These are phyloP conservation scores for Pammene aurita DNA, from an alignment of 2,888 invertebrate species.

Conservation along the genomic window DNA sequence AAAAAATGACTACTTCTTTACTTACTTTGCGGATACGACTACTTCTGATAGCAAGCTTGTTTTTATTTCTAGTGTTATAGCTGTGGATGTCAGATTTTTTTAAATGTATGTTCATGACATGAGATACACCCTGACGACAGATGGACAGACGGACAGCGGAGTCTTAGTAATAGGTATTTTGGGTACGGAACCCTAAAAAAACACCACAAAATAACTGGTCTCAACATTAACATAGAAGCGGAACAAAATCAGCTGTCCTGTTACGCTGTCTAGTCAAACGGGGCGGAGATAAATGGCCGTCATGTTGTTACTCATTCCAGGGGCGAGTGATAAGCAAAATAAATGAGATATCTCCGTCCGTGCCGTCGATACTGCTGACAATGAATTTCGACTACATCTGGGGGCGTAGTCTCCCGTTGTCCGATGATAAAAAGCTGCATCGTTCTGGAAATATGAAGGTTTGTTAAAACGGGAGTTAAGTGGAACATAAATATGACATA, in stretches of 20 bases:
- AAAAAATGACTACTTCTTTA: too few species aligned
- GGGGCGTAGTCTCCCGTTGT: neutral
- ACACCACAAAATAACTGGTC: too few species aligned
- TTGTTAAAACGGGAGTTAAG: neutral
- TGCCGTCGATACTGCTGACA: constrained; percentile 55
- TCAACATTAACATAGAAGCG: too few species aligned
- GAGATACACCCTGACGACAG: too few species aligned
- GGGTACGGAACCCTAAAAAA: too few species aligned
- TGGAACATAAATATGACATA: neutral
- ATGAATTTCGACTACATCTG: constrained; percentile 20
- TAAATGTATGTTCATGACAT: too few species aligned
- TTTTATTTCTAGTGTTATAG: too few species aligned
- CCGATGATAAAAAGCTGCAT: constrained; percentile 2
- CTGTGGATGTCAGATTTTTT: too few species aligned
- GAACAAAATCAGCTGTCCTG: constrained; percentile 12
- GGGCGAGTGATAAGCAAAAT: constrained; percentile 70
- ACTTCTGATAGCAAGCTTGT: too few species aligned
- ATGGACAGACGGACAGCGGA: too few species aligned
- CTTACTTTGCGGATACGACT: too few species aligned
- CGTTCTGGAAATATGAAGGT: neutral
- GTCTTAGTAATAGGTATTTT: too few species aligned
- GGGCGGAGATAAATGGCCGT: constrained; percentile 59
- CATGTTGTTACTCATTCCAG: constrained; percentile 65
- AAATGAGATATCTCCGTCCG: constrained; percentile 68
- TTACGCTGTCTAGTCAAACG: neutral